These are phyloP conservation scores for Ischnus inquisitorius DNA, from an alignment of 2,888 invertebrate genomes.

Conservation along the genomic window DNA sequence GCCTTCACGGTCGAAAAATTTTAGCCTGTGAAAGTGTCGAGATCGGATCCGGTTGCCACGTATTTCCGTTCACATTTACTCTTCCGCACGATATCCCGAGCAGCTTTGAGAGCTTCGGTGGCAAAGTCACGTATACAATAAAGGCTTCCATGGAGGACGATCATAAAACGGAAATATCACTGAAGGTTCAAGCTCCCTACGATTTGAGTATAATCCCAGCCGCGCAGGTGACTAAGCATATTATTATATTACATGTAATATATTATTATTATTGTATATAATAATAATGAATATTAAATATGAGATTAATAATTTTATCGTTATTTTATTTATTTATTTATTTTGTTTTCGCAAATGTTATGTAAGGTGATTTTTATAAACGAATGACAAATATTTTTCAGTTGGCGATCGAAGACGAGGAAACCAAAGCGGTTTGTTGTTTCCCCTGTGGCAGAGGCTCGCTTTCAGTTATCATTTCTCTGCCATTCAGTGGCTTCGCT, in stretches of 20 bases:
- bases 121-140: slow-evolving; percentile 91
- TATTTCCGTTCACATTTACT: slow-evolving; percentile 92
- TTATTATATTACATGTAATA: not conserved
- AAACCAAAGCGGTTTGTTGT: slow-evolving; percentile 70
- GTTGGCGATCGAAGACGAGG: slow-evolving; percentile 61
- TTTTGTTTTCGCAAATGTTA: not conserved
- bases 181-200: slow-evolving; percentile 87
- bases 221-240: slow-evolving; percentile 9
- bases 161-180: slow-evolving; percentile 91
- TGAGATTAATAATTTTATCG: too few relatives aligned
- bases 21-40: slow-evolving; percentile 88
- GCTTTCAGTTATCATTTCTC: slow-evolving; percentile 57
- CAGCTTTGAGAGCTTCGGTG: slow-evolving; percentile 89
- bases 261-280: not conserved
- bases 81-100: slow-evolving; percentile 91
- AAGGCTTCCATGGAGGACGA: slow-evolving; percentile 93
- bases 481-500: slow-evolving; percentile 73
- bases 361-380: too few relatives aligned
- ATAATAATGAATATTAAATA: too few relatives aligned
- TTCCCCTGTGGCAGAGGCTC: slow-evolving; percentile 72
- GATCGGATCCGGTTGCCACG: slow-evolving; percentile 89
- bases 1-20: not conserved
- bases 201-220: slow-evolving; percentile 20
- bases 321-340: not conserved
- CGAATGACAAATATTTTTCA: not conserved